Evolutionary conservation across 1,140 invertebrate genomes (phyloP).

Genomic region (Periplaneta americana): DNA sequence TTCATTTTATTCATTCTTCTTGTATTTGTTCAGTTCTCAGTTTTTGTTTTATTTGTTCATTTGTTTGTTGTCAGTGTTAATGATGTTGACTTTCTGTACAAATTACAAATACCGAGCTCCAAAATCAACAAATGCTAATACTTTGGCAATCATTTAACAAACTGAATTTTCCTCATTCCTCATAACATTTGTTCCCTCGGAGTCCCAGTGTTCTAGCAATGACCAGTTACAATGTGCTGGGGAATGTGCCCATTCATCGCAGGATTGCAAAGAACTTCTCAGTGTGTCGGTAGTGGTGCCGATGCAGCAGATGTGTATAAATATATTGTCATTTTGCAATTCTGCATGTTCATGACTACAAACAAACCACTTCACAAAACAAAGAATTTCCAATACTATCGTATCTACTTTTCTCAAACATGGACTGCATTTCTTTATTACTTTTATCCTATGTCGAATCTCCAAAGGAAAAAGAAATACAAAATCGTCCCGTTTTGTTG

Average conservation of each 20-base stretch:
- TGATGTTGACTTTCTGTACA: background rate
- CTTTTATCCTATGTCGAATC: slow-evolving; percentile 9
- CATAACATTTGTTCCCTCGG: background rate
- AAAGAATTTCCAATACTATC: background rate
- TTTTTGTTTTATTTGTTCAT: background rate
- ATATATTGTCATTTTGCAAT: background rate
- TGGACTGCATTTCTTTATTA: slow-evolving; percentile 10
- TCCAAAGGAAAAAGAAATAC: slow-evolving; percentile 8
- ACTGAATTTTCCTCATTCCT: background rate
- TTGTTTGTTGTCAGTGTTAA: background rate
- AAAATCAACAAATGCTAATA: background rate
- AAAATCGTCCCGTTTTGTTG: slow-evolving; percentile 12
- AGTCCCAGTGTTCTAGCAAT: background rate
- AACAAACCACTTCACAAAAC: slow-evolving; percentile 6
- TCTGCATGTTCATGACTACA: background rate
- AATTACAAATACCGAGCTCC: background rate
- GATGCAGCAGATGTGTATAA: background rate
- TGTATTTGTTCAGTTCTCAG: background rate
- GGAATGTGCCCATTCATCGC: background rate
- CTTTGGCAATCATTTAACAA: background rate
- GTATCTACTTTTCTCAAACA: slow-evolving; percentile 5
- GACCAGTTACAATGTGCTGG: background rate
- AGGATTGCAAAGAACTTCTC: background rate
- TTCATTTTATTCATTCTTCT: background rate
- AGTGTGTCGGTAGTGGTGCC: background rate